Percentiles rank a stretch among this genome's conserved stretches.
Evolutionary conservation across 2,113 vertebrate genomes (phyloP).

Genomic region (Pavo muticus): DNA sequence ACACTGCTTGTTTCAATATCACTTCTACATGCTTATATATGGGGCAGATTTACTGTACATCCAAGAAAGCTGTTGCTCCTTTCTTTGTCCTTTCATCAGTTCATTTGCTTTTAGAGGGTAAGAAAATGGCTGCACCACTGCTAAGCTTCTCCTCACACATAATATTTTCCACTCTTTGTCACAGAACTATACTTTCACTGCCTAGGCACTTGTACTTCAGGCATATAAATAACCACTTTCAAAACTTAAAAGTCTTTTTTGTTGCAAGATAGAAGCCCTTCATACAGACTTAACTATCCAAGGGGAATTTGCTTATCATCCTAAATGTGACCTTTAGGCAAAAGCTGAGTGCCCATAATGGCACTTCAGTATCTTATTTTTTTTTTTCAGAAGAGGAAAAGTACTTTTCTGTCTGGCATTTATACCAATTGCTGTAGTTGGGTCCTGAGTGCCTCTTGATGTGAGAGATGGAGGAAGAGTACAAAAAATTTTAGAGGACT

Average conservation of each 20-base stretch:
- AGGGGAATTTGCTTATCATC: not conserved
- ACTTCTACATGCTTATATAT: not conserved
- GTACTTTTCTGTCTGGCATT: not conserved
- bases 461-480: not conserved
- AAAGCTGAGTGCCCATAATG: not conserved
- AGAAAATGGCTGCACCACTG: not conserved
- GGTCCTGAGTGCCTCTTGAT: constrained; percentile 1
- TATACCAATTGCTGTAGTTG: not conserved
- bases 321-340: not conserved
- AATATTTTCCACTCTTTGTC: not conserved
- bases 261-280: not conserved
- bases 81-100: not conserved
- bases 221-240: not conserved
- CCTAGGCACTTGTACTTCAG: not conserved
- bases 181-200: not conserved
- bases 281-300: not conserved
- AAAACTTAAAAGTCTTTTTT: not conserved
- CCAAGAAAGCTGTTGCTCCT: not conserved
- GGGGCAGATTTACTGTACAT: not conserved
- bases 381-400: not conserved
- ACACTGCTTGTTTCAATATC: not conserved
- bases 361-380: not conserved
- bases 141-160: not conserved
- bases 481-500: not conserved
- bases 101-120: not conserved